phyloP scores from a whole-genome alignment of 2,888 invertebrate genomes.

The Leptopilina syphax region DNA sequence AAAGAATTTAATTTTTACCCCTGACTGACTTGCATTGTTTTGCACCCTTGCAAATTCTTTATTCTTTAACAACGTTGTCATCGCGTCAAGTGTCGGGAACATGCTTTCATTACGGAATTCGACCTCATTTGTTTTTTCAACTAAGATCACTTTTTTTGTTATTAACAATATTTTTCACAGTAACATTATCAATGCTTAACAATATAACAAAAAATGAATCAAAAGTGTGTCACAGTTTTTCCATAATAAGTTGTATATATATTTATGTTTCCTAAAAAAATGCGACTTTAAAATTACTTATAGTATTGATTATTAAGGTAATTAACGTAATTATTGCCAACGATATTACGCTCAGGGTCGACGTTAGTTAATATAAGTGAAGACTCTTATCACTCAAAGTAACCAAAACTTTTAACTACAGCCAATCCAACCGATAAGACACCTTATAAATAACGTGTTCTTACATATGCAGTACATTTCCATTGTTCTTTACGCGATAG shows the following conservation, averaged over 20 bases:
- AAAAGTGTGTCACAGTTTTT: too few species aligned
- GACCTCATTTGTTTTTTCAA: neutral
- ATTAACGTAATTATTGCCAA: neutral
- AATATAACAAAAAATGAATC: too few species aligned
- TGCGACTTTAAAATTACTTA: neutral
- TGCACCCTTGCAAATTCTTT: neutral
- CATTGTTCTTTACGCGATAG: slow-evolving; percentile 57
- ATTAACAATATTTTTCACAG: too few species aligned
- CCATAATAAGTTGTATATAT: too few species aligned
- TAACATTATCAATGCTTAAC: too few species aligned
- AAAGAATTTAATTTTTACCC: slow-evolving; percentile 59
- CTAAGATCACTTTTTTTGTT: neutral
- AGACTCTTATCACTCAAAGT: slow-evolving; percentile 56
- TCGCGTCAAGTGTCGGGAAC: slow-evolving; percentile 13
- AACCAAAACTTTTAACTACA: slow-evolving; percentile 58
- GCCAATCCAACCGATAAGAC: slow-evolving; percentile 55
- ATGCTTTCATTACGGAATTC: neutral
- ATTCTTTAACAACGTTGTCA: slow-evolving; percentile 9
- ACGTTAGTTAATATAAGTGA: slow-evolving; percentile 44
- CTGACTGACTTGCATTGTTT: neutral
- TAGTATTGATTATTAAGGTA: neutral
- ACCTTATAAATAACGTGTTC: slow-evolving; percentile 56
- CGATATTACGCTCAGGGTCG: neutral
- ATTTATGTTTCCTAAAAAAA: too few species aligned
- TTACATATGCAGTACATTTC: slow-evolving; percentile 56